Evolutionary conservation across 2,113 vertebrate genomes (phyloP), one percentile per base, ranked within the genome.

Genomic region (Panurus biarmicus): DNA sequence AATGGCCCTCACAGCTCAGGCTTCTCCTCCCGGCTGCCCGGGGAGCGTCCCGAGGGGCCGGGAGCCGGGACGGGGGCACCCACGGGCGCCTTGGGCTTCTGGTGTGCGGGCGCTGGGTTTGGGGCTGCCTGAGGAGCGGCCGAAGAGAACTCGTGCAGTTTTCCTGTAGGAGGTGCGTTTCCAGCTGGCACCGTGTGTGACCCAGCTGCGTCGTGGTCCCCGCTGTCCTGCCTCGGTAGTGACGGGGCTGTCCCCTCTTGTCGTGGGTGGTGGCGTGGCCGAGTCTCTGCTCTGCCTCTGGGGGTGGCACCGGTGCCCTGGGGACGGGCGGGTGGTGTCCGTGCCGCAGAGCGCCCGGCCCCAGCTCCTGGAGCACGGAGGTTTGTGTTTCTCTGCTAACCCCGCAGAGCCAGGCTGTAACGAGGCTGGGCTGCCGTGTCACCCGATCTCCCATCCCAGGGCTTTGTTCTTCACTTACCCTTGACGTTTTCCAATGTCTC

Each of bases 151-250:
- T 64, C 4, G 0, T 0, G 5, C 11, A 18, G 4, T 47, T 89
- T 47, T 67, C 18, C 0, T 14, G 35, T 13, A 9, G 4, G 31
- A 90, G 14, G 14, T 24, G n/a, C 0, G 0, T 87, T 84, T 91
- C 22, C 4, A 15, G 64, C 88, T 76, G 81, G 35, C 48, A 22
- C 7, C 6, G 11, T 23, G n/a, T 26, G 36, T 51, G 62, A 42
- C 80, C 20, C 22, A 7, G 19, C 31, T 18, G 35, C 44, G 48
- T 22, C 44, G 2, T 20, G 0, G 0, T 54, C 48, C 35, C 44
- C 18, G 1, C 0, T 2, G 25, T 25, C 62, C 57, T 4, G 0
- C 51, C 53, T 50, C 0, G 0, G 17, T 47, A n/a, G n/a, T n/a
- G n/a, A n/a, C 35, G 12, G 12, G 24, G 47, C 71, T 33, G 29